phyloP scores from a whole-genome alignment of 2,888 invertebrate genomes.

The Molanna angustata region DNA sequence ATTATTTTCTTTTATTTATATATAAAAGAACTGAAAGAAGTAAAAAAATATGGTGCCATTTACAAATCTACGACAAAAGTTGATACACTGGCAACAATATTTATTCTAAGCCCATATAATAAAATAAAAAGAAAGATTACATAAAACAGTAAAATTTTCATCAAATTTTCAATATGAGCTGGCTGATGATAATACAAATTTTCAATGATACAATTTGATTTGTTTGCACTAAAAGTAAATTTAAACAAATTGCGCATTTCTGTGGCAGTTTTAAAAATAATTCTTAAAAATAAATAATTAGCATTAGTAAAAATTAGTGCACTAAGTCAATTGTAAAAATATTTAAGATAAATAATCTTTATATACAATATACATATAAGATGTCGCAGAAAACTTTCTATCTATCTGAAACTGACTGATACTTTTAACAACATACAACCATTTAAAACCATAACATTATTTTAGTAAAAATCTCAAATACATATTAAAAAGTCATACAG shows the following conservation, averaged over 20 bases:
- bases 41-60: too few species aligned
- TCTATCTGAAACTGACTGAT: too few species aligned
- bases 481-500: too few species aligned
- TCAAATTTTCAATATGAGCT: not conserved
- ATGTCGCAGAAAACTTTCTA: too few species aligned
- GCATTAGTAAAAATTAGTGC: constrained; percentile 28
- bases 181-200: constrained; percentile 11
- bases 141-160: too few species aligned
- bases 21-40: too few species aligned
- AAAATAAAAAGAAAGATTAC: too few species aligned
- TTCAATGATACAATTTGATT: constrained; percentile 12
- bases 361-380: constrained; percentile 8
- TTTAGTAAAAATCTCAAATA: too few species aligned
- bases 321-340: constrained; percentile 29
- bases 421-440: too few species aligned
- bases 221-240: constrained; percentile 12
- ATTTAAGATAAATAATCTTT: constrained; percentile 20
- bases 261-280: constrained; percentile 20
- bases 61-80: too few species aligned
- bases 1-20: too few species aligned
- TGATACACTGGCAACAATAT: not conserved
- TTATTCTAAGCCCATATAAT: constrained; percentile 6
- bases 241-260: constrained; percentile 16
- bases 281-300: constrained; percentile 28
- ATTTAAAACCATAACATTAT: too few species aligned